Base-by-base conservation (phyloP, 53 echinoderm and acorn worm species). In the Henricia sp. region DNA sequence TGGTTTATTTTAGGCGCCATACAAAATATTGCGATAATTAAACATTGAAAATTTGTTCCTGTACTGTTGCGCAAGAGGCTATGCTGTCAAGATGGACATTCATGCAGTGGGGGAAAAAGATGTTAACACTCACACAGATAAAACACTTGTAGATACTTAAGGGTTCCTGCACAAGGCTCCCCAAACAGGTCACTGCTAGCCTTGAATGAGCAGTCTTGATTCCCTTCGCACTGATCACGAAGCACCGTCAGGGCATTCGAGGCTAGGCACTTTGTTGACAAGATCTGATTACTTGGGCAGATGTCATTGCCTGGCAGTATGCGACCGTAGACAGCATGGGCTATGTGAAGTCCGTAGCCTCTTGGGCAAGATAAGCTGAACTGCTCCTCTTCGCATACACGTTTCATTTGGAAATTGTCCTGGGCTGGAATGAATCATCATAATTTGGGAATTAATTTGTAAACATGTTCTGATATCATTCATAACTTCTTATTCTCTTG, bases 111-210 rank as follows among this genome's bases (percentile, higher is more conserved):
- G n/a, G n/a, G n/a, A n/a, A n/a, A n/a, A n/a, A n/a, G n/a, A n/a
- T n/a, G n/a, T n/a, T n/a, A n/a, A 50, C 51, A 71, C 71, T 71
- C 51, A 77, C 77, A 77, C 0, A 29, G 6, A 58, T 77, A 77
- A 27, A 58, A 56, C 17, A 57, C 60, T 11, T 77, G 77, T 1
- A 77, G 77, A 29, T 77, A 77, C 59, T 77, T 77, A 28, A 8
- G 28, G 28, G 77, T 77, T 6, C 77, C 77, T 1, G 35, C 57
- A 59, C 77, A 77, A 5, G 77, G 77, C n/a, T 77, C 38, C 16
- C 77, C 77, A 11, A 77, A 77, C 25, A 37, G 44, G 21, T 33
- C 0, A 59, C 8, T 56, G 58, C 59, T 77, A 26, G 77, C 25
- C 14, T 32, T 60, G 19, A 60, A 60, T 29, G 59, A 58, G 21